These are phyloP conservation scores for Gasterosteus aculeatus DNA, from an alignment of 2,113 vertebrate species.

Conservation along the genomic window DNA sequence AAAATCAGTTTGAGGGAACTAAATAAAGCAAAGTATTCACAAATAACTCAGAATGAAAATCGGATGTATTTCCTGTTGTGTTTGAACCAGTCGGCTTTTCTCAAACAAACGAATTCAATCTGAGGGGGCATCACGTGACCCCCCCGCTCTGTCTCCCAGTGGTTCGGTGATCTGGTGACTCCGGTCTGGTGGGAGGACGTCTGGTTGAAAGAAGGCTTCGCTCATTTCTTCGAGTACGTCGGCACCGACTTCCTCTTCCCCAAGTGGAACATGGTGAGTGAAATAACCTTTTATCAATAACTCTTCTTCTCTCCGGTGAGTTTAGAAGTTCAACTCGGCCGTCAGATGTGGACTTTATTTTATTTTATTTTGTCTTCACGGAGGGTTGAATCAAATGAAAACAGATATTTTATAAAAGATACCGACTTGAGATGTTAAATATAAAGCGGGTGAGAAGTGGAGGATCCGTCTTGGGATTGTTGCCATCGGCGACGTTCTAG, in stretches of 20 bases:
- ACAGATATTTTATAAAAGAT: neutral
- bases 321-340: too few relatives aligned
- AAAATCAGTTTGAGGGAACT: too few relatives aligned
- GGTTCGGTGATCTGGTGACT: slow-evolving; percentile 98
- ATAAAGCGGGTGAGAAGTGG: neutral
- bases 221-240: slow-evolving; percentile 97
- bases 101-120: neutral
- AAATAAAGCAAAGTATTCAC: too few relatives aligned
- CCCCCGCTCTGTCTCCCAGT: slow-evolving; percentile 75
- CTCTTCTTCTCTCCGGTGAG: too few relatives aligned
- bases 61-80: neutral
- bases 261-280: slow-evolving; percentile 97
- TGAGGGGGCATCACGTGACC: neutral
- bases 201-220: slow-evolving; percentile 98
- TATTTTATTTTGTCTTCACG: neutral
- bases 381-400: neutral
- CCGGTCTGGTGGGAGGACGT: slow-evolving; percentile 99
- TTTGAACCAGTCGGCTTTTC: neutral
- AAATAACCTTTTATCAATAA: neutral
- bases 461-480: neutral
- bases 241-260: slow-evolving; percentile 98
- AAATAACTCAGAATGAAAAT: too few relatives aligned
- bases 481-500: neutral
- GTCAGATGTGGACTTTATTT: neutral
- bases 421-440: neutral